These are phyloP conservation scores for Sula dactylatra DNA, from an alignment of 2,113 vertebrate genomes.

Conservation along the genomic window DNA sequence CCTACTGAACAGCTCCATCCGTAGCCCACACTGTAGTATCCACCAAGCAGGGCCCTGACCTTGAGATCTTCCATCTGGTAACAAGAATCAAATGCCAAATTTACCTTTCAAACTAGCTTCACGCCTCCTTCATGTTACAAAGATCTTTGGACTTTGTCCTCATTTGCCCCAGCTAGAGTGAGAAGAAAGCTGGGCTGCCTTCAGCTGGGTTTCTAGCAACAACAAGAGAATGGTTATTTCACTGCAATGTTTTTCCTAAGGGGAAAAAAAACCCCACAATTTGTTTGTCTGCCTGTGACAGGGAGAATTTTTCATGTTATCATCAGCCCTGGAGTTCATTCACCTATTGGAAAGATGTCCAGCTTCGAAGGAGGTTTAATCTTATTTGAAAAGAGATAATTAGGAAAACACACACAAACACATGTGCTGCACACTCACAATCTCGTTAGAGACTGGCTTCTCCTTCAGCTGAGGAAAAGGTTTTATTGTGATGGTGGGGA, in stretches of 20 bases:
- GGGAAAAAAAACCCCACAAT: not conserved
- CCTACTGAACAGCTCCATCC: not conserved
- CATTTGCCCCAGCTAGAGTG: not conserved
- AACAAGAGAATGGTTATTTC: not conserved
- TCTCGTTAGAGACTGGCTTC: not conserved
- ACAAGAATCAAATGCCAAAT: not conserved
- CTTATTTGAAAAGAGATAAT: constrained; percentile 46
- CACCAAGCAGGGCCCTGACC: not conserved
- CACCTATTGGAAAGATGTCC: constrained; percentile 64
- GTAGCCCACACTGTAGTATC: not conserved
- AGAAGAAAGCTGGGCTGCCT: not conserved
- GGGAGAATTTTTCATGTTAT: constrained; percentile 36
- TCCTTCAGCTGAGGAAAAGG: not conserved
- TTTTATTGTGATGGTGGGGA: not conserved
- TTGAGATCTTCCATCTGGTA: not conserved
- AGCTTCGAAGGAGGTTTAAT: constrained; percentile 35
- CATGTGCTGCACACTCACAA: not conserved
- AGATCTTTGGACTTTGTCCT: not conserved
- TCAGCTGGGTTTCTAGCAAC: not conserved
- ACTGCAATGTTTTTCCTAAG: not conserved
- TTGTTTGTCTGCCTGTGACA: constrained; percentile 51
- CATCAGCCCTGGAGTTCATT: constrained; percentile 39
- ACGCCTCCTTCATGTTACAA: not conserved
- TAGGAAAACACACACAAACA: constrained; percentile 27
- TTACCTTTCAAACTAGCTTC: not conserved